These are phyloP conservation scores for Hydrocynus forskahlii DNA, from an alignment of 2,797 vertebrate species.

Conservation along the genomic window DNA sequence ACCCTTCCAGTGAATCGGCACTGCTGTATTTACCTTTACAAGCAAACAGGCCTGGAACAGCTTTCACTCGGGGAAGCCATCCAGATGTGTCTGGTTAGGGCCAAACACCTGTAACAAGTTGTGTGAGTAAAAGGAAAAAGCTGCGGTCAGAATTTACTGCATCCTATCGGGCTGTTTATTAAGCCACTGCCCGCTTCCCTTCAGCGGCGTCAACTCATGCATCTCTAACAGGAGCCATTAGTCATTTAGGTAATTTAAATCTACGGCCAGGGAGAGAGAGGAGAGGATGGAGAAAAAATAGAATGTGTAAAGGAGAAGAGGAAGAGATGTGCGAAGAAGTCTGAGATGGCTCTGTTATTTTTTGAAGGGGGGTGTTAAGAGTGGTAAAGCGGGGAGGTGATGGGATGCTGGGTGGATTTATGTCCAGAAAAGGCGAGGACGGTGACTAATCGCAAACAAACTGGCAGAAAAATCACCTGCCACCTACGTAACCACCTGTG, in stretches of 20 bases:
- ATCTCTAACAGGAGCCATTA: conserved; percentile 60
- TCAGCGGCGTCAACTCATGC: conserved; percentile 61
- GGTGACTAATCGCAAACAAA: conserved; percentile 3
- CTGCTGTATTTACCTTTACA: conserved; percentile 49
- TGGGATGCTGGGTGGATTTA: conserved; percentile 29
- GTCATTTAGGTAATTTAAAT: conserved; percentile 61
- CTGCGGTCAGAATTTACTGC: conserved; percentile 61
- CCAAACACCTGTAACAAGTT: conserved; percentile 64
- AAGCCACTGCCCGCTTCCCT: conserved; percentile 48
- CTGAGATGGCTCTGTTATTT: conserved; percentile 26
- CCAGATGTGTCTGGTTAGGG: conserved; percentile 63
- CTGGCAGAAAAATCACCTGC: conserved; percentile 35
- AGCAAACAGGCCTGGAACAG: conserved; percentile 47
- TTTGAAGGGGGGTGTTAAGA: conserved; percentile 30
- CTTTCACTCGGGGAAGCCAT: conserved; percentile 31
- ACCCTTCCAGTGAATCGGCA: conserved; percentile 6
- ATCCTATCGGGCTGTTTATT: conserved; percentile 60
- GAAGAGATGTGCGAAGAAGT: conserved; percentile 37
- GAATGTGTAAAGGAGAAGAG: conserved; percentile 12
- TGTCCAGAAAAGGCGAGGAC: conserved; percentile 13
- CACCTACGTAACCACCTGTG: conserved; percentile 44
- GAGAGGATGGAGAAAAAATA: conserved; percentile 1
- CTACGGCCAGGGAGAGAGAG: conserved; percentile 10
- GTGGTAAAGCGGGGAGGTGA: conserved; percentile 32
- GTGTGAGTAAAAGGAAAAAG: conserved; percentile 45